Conservation (phyloP, 2,797 vertebrate species). For the Hemitrygon akajei region DNA sequence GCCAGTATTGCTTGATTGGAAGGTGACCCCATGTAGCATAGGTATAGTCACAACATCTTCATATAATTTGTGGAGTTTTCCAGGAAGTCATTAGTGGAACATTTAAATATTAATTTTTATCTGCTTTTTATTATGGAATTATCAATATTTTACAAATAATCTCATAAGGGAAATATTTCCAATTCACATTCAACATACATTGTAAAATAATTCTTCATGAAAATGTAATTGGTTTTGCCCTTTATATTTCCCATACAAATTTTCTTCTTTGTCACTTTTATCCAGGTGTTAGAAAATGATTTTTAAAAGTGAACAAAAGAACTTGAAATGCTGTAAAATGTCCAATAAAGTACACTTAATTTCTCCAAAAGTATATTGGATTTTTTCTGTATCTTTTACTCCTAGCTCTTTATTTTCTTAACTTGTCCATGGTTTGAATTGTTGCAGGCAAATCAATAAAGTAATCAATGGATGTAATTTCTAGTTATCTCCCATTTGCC, state of each 20-base stretch:
- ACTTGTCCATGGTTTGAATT: neutral
- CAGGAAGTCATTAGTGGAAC: neutral
- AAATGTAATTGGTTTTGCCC: neutral
- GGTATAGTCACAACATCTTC: neutral
- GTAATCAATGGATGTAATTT: neutral
- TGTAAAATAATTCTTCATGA: neutral
- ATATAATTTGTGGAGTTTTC: neutral
- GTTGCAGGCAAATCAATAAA: conserved; percentile 6
- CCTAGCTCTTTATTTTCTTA: neutral
- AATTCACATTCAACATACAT: neutral
- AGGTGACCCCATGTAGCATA: neutral
- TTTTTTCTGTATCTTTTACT: neutral
- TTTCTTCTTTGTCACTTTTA: neutral
- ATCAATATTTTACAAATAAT: neutral
- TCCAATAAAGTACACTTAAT: neutral
- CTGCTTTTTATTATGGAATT: neutral
- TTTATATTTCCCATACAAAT: neutral
- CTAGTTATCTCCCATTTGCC: conserved; percentile 8
- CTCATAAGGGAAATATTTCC: neutral
- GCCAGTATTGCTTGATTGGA: neutral
- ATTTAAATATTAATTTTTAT: neutral
- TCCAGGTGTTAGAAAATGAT: neutral
- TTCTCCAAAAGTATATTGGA: neutral
- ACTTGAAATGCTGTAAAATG: neutral
- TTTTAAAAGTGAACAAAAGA: neutral